Conservation (phyloP, 2,113 vertebrate genomes). For the Romanogobio albipinnatus region DNA sequence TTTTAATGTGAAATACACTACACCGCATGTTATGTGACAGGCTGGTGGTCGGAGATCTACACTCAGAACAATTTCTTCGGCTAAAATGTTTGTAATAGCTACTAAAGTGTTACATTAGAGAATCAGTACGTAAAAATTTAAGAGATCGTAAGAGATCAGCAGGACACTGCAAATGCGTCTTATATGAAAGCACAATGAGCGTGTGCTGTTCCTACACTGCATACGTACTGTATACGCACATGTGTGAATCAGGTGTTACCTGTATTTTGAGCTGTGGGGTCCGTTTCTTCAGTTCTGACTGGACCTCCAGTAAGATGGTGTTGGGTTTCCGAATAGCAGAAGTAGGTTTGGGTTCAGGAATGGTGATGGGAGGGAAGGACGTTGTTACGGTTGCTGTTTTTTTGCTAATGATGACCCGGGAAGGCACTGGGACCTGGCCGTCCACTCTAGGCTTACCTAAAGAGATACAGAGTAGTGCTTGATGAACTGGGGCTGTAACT, state of each 20-base stretch:
- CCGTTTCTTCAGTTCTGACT: constrained; percentile 73
- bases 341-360: constrained; percentile 60
- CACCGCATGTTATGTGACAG: no score
- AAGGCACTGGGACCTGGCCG: constrained; percentile 63
- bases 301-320: constrained; percentile 75
- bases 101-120: no score
- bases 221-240: no score
- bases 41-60: no score
- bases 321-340: constrained; percentile 69
- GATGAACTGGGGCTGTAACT: not conserved
- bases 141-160: no score
- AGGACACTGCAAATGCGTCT: no score
- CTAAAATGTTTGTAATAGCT: no score
- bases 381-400: constrained; percentile 72
- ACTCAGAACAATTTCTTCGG: no score
- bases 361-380: constrained; percentile 69
- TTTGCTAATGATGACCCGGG: constrained; percentile 64
- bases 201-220: no score
- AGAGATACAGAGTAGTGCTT: not conserved
- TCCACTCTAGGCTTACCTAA: constrained; percentile 82
- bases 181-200: no score
- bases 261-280: constrained; percentile 79
- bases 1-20: no score
- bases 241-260: constrained; percentile 64
- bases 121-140: no score